Conservation (phyloP, 30 jellyfish, hydroid and myxozoan species). For the Clytia hemisphaerica region DNA sequence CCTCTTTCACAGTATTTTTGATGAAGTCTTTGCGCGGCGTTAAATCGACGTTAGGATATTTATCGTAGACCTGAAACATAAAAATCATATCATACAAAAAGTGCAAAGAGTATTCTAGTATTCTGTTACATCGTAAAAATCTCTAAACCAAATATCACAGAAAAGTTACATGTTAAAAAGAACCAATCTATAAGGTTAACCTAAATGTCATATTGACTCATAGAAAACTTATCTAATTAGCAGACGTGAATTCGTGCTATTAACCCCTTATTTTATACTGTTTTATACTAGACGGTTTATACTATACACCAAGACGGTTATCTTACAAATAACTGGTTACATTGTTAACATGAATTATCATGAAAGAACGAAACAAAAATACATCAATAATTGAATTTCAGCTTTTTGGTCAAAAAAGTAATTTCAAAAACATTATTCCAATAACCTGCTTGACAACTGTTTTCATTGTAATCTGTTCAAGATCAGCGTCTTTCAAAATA, state of each 20-base stretch:
- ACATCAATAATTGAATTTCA: neutral
- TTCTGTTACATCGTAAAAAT: neutral
- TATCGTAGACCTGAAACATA: constrained; percentile 58
- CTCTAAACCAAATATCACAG: neutral
- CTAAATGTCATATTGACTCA: too few species aligned
- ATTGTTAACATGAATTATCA: too few species aligned
- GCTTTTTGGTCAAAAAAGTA: neutral
- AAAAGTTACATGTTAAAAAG: too few species aligned
- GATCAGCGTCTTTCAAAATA: constrained; percentile 65
- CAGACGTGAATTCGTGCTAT: too few species aligned
- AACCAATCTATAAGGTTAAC: too few species aligned
- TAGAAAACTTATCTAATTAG: too few species aligned
- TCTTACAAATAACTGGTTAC: too few species aligned
- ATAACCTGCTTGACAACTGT: constrained; percentile 73
- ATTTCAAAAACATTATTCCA: neutral
- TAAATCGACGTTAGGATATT: constrained; percentile 64
- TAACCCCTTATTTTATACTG: too few species aligned
- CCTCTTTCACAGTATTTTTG: constrained; percentile 78
- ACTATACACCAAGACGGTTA: too few species aligned
- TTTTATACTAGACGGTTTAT: too few species aligned
- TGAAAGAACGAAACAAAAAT: too few species aligned
- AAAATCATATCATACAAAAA: neutral
- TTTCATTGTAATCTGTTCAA: constrained; percentile 84
- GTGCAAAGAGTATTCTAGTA: neutral
- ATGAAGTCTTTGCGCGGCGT: constrained; percentile 62